A percentile compares a stretch with the other conserved stretches of the same genome.
phyloP scores from a whole-genome alignment of 2,113 vertebrate species.

The Verasper variegatus region DNA sequence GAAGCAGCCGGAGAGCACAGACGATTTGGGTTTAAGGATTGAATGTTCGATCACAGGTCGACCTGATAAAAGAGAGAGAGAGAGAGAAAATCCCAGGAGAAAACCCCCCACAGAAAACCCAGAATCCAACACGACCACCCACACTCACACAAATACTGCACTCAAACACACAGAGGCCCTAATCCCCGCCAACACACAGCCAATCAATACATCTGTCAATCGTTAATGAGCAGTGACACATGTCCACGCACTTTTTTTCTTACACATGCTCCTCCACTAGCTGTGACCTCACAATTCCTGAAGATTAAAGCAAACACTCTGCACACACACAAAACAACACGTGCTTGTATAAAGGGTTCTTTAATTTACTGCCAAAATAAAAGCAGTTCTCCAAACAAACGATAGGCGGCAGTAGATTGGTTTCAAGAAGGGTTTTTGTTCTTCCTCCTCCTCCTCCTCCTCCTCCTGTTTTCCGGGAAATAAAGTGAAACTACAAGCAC shows the following conservation, averaged over 20 bases:
- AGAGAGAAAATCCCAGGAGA: background rate
- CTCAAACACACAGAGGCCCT: slow-evolving; percentile 62
- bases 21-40: background rate
- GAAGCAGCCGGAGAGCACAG: background rate
- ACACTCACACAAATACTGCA: slow-evolving; percentile 33
- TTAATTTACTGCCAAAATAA: background rate
- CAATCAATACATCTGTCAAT: slow-evolving; percentile 76
- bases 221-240: slow-evolving; percentile 66
- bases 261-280: background rate
- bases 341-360: background rate
- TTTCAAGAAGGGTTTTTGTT: background rate
- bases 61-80: background rate
- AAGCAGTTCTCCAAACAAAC: slow-evolving; percentile 34
- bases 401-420: slow-evolving; percentile 61
- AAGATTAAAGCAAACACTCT: background rate
- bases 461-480: slow-evolving; percentile 35
- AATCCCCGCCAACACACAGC: slow-evolving; percentile 55
- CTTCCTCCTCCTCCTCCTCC: background rate
- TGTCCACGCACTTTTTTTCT: background rate
- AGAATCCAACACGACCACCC: slow-evolving; percentile 22
- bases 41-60: background rate
- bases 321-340: background rate
- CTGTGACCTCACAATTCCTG: background rate
- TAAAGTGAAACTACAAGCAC: slow-evolving; percentile 26
- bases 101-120: slow-evolving; percentile 18